Evolutionary conservation across 2,113 vertebrate species (phyloP).

Genomic region (Pollachius pollachius): DNA sequence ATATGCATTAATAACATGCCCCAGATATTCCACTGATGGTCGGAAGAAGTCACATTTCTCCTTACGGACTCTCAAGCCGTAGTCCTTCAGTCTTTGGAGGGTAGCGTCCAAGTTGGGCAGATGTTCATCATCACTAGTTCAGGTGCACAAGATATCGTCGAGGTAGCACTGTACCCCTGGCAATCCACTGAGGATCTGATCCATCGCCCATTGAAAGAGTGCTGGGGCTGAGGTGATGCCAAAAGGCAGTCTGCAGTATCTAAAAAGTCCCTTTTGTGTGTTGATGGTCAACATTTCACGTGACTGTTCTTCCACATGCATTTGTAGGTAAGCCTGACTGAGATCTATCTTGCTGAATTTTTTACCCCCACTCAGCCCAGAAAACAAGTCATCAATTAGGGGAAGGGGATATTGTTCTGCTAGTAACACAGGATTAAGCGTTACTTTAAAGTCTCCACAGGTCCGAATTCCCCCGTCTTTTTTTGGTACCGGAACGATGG

Average conservation of each 20-base stretch:
- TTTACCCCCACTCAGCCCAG: not conserved
- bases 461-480: not conserved
- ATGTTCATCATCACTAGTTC: not conserved
- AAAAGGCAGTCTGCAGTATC: slow-evolving; percentile 8
- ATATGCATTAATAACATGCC: not conserved
- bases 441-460: slow-evolving; percentile 18
- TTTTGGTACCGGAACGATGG: slow-evolving; percentile 18
- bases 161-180: slow-evolving; percentile 14
- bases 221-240: slow-evolving; percentile 1
- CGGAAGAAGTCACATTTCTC: slow-evolving; percentile 15
- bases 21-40: slow-evolving; percentile 4
- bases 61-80: not conserved
- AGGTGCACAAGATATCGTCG: slow-evolving; percentile 12
- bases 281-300: not conserved
- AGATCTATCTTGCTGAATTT: not conserved
- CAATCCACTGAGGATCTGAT: slow-evolving; percentile 8
- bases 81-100: slow-evolving; percentile 7
- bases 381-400: slow-evolving; percentile 12
- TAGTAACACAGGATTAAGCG: slow-evolving; percentile 1
- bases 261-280: slow-evolving; percentile 5
- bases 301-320: not conserved
- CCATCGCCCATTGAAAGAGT: slow-evolving; percentile 20
- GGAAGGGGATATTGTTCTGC: slow-evolving; percentile 10
- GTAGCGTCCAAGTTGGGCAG: slow-evolving; percentile 10
- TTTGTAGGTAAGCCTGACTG: not conserved